A percentile compares a stretch with the other conserved stretches of the same genome.
Conservation (phyloP, 2,888 invertebrate genomes). For the Lithophane socia region DNA sequence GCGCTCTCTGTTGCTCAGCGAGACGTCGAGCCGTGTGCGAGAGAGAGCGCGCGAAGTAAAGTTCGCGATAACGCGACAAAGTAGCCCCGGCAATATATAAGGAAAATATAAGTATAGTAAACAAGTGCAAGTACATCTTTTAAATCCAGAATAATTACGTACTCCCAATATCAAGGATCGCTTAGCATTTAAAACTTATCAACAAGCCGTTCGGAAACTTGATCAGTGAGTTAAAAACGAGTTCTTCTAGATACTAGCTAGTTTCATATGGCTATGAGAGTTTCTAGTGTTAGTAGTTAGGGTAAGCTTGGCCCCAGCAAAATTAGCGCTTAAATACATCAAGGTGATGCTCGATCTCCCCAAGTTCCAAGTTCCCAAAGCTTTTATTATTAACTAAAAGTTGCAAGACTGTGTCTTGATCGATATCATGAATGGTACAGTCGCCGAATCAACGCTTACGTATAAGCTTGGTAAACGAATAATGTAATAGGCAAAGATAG, state of each 20-base stretch:
- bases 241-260: slow-evolving; percentile 20
- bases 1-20: no score
- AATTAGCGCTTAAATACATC: not conserved
- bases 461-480: not conserved
- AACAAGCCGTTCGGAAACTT: not conserved
- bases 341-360: no score
- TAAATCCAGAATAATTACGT: not conserved
- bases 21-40: no score
- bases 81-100: no score
- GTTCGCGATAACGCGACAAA: no score
- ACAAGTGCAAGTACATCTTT: not conserved
- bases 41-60: no score
- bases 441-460: no score
- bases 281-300: slow-evolving; percentile 5
- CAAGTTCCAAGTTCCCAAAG: no score
- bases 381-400: no score
- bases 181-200: not conserved
- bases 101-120: not conserved
- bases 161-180: not conserved
- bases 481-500: not conserved
- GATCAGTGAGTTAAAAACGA: slow-evolving; percentile 26
- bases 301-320: not conserved
- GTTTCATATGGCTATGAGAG: slow-evolving; percentile 6
- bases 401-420: no score
- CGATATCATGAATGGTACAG: no score